phyloP scores from a whole-genome alignment of 2,888 invertebrate species.

The Elmis aenea region DNA sequence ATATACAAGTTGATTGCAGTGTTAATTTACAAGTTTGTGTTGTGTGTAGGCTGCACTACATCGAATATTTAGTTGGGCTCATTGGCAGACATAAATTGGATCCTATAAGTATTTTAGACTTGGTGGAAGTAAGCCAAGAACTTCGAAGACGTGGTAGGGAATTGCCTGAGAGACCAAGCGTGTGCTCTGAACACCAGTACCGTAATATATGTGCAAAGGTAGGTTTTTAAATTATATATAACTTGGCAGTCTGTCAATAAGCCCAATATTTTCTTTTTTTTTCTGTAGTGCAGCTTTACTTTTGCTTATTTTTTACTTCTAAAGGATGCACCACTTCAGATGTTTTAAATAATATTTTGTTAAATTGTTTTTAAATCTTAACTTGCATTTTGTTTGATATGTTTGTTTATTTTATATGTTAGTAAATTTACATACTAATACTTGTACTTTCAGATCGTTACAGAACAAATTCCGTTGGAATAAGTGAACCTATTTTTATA shows the following conservation, averaged over 20 bases:
- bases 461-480: conserved; percentile 69
- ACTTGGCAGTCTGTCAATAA: conserved; percentile 34
- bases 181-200: conserved; percentile 81
- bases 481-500: no score
- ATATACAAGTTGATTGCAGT: conserved; percentile 5
- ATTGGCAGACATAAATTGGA: conserved; percentile 81
- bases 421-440: not conserved
- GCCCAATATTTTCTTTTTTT: conserved; percentile 27
- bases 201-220: conserved; percentile 83
- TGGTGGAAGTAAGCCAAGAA: conserved; percentile 82
- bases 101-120: conserved; percentile 82
- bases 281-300: conserved; percentile 14
- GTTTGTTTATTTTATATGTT: conserved; percentile 5
- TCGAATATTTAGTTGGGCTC: conserved; percentile 88
- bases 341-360: not conserved
- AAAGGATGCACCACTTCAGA: not conserved
- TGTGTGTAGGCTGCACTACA: conserved; percentile 81
- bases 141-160: conserved; percentile 78
- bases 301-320: conserved; percentile 5
- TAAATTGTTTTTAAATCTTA: conserved; percentile 1
- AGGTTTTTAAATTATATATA: conserved; percentile 40
- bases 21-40: no score
- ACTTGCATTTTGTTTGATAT: no score
- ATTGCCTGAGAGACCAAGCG: conserved; percentile 75
- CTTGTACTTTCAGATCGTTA: conserved; percentile 60